These are phyloP conservation scores for Epinephelus coioides DNA, from an alignment of 2,797 vertebrate genomes.

Conservation along the genomic window DNA sequence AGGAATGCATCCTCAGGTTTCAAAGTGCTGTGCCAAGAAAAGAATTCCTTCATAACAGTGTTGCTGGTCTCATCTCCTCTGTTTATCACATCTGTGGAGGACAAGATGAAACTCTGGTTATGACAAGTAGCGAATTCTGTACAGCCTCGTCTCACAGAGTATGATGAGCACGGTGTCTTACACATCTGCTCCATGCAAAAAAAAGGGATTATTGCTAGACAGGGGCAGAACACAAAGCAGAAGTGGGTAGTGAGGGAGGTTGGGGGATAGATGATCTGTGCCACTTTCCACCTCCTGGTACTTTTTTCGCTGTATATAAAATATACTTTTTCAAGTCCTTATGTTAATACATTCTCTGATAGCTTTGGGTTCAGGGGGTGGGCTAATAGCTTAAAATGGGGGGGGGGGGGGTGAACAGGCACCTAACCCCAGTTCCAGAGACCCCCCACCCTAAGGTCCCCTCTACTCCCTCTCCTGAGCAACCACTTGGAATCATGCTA, in stretches of 20 bases:
- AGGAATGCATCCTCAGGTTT: constrained; percentile 92
- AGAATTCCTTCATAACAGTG: constrained; percentile 92
- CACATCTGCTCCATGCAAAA: constrained; percentile 19
- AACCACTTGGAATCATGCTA: constrained; percentile 40
- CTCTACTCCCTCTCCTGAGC: not conserved
- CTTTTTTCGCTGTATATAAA: not conserved
- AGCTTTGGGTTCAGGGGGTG: not conserved
- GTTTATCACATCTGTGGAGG: constrained; percentile 93
- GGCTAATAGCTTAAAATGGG: not conserved
- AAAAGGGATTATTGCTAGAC: not conserved
- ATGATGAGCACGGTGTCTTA: not conserved
- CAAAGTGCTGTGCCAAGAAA: constrained; percentile 93
- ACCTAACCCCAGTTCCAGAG: not conserved
- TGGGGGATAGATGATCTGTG: not conserved
- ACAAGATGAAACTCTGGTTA: constrained; percentile 48
- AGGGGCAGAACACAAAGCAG: not conserved
- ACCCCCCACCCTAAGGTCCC: not conserved
- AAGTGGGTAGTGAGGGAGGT: not conserved
- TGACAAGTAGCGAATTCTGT: not conserved
- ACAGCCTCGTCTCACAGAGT: not conserved
- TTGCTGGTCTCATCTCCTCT: constrained; percentile 91
- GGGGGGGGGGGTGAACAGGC: not conserved
- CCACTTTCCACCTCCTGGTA: not conserved
- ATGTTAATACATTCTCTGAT: not conserved
- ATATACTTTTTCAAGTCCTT: not conserved